Evolutionary conservation across 2,113 vertebrate species (phyloP).

Genomic region (Thalassarche chlororhynchos): DNA sequence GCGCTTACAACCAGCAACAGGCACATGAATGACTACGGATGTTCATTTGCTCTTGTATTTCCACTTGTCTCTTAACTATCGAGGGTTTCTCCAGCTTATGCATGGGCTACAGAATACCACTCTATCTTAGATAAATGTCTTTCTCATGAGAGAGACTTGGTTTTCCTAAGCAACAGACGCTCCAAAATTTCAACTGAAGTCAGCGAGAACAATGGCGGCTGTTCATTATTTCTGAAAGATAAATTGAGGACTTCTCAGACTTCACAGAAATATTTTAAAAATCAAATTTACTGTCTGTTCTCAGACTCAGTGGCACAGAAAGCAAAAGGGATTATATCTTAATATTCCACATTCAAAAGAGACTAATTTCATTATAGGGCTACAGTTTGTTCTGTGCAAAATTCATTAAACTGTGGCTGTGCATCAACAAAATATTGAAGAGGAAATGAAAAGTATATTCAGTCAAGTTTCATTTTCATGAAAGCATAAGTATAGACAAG

Average conservation of each 20-base stretch:
- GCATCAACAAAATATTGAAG: neutral
- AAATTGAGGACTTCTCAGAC: neutral
- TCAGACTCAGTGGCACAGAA: neutral
- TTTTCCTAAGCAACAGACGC: neutral
- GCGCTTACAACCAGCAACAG: neutral
- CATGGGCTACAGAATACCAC: neutral
- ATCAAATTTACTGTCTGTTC: neutral
- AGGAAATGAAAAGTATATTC: conserved; percentile 58
- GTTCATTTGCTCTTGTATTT: neutral
- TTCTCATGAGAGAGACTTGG: neutral
- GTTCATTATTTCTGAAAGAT: neutral
- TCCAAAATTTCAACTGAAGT: neutral
- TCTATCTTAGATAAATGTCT: neutral
- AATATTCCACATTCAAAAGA: neutral
- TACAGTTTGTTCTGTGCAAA: conserved; percentile 6
- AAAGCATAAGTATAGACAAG: neutral
- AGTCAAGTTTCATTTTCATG: conserved; percentile 28
- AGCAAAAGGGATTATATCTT: neutral
- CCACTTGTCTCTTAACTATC: neutral
- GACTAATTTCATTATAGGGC: neutral
- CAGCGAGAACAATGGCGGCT: rapidly evolving
- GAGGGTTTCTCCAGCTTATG: neutral
- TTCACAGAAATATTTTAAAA: neutral
- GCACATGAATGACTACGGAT: rapidly evolving
- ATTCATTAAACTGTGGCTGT: neutral